Base-by-base conservation (phyloP, 2,113 vertebrate species). In the Hydrochoerus hydrochaeris region DNA sequence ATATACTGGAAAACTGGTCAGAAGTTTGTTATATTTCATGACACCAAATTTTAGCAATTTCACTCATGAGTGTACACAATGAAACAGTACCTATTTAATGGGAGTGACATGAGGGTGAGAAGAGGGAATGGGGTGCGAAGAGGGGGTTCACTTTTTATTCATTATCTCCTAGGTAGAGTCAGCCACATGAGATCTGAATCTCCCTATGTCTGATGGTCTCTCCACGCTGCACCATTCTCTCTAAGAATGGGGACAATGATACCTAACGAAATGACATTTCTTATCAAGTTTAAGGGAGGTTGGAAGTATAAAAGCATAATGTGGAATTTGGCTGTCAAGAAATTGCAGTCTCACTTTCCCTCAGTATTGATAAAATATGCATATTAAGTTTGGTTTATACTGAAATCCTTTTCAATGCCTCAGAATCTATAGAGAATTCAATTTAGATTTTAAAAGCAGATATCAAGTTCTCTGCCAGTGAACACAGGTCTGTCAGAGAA, bases 401-500 rank as follows among this genome's bases (percentile, higher is more conserved):
- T 20, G 30, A 92, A 96, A 83, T 69, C 7, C 11, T 73, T 35
- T 78, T 75, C 85, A 38, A 60, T 44, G 20, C n/a, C 57, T 93
- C 44, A 49, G 67, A 87, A 44, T 60, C 57, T 30, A 54, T 12
- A 26, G 46, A 95, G 73, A 90, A 84, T 80, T 71, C 20, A 5
- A 1, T 93, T 84, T 80, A 96, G 80, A 80, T 93, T 63, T 92
- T 80, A 94, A 97, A 95, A 95, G 94, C 95, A 97, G 67, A 82
- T 63, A 75, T 93, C 97, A 57, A 49, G 63, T 77, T 97, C 62
- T 88, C 62, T 93, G 88, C 9, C 49, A 52, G 49, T 52, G 49
- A 52, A 52, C 49, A 52, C 81, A 80, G 91, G 35, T 95, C 95
- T 97, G 96, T 95, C 93, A 94, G 95, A 46, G 92, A 98, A 78